Evolutionary conservation across 1,140 invertebrate species (phyloP).

Genomic region (Aphelenchoides besseyi): DNA sequence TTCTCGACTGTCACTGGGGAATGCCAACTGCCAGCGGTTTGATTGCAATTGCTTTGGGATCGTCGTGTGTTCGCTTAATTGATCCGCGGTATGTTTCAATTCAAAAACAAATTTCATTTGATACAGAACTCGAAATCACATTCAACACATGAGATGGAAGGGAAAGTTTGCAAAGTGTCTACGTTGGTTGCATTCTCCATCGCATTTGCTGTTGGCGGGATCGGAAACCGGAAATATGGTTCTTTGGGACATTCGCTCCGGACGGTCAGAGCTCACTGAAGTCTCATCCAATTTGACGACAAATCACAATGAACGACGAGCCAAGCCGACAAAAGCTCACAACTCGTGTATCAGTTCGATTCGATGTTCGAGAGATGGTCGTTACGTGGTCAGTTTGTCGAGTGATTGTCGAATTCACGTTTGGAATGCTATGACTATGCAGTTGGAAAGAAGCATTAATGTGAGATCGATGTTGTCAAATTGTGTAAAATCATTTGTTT

Average conservation of each 20-base stretch:
- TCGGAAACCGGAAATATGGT: conserved; percentile 4
- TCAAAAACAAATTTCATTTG: not conserved
- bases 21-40: conserved; percentile 3
- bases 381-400: not conserved
- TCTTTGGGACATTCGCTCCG: not conserved
- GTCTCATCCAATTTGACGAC: not conserved
- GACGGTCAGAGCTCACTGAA: not conserved
- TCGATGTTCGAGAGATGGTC: conserved; percentile 9
- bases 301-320: not conserved
- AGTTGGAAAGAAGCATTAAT: not conserved
- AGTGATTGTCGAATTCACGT: not conserved
- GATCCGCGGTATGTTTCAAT: conserved; percentile 3
- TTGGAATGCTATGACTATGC: not conserved
- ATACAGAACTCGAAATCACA: conserved; percentile 9
- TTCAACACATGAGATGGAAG: conserved; percentile 16
- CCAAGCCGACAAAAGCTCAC: conserved; percentile 6
- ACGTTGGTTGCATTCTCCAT: conserved; percentile 6
- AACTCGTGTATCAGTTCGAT: not conserved
- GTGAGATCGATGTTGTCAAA: not conserved
- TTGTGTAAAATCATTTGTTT: conserved; percentile 9
- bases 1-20: conserved; percentile 11
- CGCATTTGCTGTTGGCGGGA: not conserved
- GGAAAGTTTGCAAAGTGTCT: conserved; percentile 7
- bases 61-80: conserved; percentile 5
- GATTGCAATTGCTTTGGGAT: conserved; percentile 7